phyloP scores from a whole-genome alignment of 2,888 invertebrate species.

The Tricholauxania praeusta region DNA sequence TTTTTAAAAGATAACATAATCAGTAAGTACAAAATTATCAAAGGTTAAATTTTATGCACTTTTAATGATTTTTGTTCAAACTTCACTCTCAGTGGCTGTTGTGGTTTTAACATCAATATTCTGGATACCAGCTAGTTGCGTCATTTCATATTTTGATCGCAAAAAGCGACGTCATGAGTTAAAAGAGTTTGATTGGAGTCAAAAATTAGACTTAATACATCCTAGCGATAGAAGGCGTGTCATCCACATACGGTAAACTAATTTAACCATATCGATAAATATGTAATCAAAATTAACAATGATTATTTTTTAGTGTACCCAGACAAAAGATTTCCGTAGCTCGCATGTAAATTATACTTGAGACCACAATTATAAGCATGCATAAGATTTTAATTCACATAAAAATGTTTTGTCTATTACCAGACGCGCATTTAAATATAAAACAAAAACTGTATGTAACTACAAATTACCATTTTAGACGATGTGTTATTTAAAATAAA shows the following conservation, averaged over 20 bases:
- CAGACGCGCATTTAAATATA: no score
- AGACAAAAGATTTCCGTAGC: constrained; percentile 67
- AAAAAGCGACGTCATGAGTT: constrained; percentile 79
- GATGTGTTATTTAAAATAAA: no score
- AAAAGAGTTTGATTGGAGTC: constrained; percentile 79
- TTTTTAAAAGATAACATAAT: constrained; percentile 94
- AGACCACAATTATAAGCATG: background rate
- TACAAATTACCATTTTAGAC: no score
- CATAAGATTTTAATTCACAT: constrained; percentile 4
- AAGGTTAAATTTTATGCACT: background rate
- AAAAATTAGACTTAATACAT: constrained; percentile 78
- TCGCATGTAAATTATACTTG: constrained; percentile 45
- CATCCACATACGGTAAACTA: constrained; percentile 74
- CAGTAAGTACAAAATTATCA: constrained; percentile 71
- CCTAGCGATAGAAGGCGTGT: constrained; percentile 79
- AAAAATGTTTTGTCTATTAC: background rate
- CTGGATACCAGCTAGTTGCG: constrained; percentile 95
- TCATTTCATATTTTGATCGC: constrained; percentile 86
- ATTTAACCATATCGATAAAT: background rate
- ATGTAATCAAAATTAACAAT: background rate
- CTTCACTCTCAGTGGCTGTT: constrained; percentile 71
- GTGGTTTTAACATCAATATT: constrained; percentile 90
- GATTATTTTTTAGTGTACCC: constrained; percentile 60
- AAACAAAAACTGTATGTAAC: no score
- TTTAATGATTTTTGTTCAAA: background rate